These are phyloP conservation scores for Tenodera sinensis DNA, from an alignment of 2,888 invertebrate species.

Conservation along the genomic window DNA sequence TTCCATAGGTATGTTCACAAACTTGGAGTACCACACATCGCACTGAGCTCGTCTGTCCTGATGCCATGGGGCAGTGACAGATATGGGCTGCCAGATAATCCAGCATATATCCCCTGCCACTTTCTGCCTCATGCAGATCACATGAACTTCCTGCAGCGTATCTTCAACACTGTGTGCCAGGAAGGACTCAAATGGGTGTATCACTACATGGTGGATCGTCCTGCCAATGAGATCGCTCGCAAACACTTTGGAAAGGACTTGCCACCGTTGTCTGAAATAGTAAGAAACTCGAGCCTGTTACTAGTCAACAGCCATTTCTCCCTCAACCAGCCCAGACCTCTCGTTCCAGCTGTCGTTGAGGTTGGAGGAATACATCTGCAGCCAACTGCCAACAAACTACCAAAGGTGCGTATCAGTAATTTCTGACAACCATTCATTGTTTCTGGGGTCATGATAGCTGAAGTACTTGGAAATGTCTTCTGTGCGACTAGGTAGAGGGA, in stretches of 20 bases:
- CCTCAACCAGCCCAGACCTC: constrained; percentile 48
- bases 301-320: constrained; percentile 60
- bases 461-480: no score
- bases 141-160: constrained; percentile 24
- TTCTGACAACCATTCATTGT: no score
- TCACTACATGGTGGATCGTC: constrained; percentile 34
- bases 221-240: constrained; percentile 21
- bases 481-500: no score
- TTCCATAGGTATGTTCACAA: constrained; percentile 48
- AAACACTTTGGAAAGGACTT: constrained; percentile 43
- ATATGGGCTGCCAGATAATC: constrained; percentile 56
- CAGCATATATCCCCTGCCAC: constrained; percentile 51
- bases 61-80: constrained; percentile 60
- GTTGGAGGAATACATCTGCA: constrained; percentile 27
- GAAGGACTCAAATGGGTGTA: constrained; percentile 39
- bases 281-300: constrained; percentile 53
- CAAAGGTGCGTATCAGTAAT: constrained; percentile 5
- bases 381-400: constrained; percentile 17
- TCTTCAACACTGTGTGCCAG: constrained; percentile 15
- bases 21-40: constrained; percentile 54
- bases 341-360: constrained; percentile 32
- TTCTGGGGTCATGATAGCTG: no score
- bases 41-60: constrained; percentile 54
- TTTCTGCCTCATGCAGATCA: constrained; percentile 42
- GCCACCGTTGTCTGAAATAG: constrained; percentile 54